Evolutionary conservation across 1,140 invertebrate species (phyloP), one percentile per base, ranked within the genome.

Genomic region (Mya arenaria): DNA sequence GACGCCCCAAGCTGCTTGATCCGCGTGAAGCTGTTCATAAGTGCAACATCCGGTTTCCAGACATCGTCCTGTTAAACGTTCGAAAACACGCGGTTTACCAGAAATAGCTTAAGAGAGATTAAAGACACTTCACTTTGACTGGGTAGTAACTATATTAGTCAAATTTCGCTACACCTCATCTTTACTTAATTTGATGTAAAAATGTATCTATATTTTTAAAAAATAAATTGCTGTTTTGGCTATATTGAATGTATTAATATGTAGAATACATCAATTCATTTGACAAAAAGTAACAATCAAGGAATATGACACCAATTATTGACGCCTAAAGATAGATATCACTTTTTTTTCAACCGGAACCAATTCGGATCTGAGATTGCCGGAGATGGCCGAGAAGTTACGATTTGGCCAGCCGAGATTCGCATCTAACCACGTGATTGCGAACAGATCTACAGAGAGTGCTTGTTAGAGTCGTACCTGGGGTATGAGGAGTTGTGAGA

Each of bases 401-500:
- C 48, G 48, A 8, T 13, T 41, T 28, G 4, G 15, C 4, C 15
- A 23, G 34, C 5, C 15, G 8, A 41, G 28, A 19, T 13, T 41
- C 10, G 5, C 25, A 13, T 5, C 34, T 39, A n/a, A 39, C 15
- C 25, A 8, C 17, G 4, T 8, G 36, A 4, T 39, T 32, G 32
- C 4, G 30, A 8, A 36, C 5, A 28, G 5, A 32, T 10, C 6
- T 30, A n/a, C 6, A 15, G 30, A 32, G 4, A 32, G 6, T 32
- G 62, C 4, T 23, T 5, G n/a, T 13, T 37, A 52, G n/a, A n/a
- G n/a, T n/a, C 52, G 1, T 30, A 63, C 72, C 62, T 78, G 74
- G n/a, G 74, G 74, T 8, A 78, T 78, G 13, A 78, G 74, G 5
- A 78, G 60, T 52, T 66, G 56, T n/a, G 56, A n/a, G 10, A 78